phyloP scores from a whole-genome alignment of 2,113 vertebrate species.

The Bos taurus region DNA sequence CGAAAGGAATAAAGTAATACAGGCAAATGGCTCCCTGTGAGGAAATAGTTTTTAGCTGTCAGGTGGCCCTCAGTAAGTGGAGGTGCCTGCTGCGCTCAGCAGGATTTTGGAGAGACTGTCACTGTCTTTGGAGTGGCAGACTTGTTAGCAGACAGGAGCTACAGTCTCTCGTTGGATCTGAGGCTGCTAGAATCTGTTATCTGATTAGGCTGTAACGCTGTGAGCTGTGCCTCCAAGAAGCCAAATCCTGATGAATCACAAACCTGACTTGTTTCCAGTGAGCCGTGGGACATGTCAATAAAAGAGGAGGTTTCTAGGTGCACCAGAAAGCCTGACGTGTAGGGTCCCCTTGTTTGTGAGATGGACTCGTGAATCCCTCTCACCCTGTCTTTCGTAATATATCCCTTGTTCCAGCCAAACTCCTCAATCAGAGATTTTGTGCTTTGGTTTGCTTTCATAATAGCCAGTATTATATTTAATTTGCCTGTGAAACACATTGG shows the following conservation, averaged over 20 bases:
- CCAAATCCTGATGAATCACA: neutral
- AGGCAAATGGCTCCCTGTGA: neutral
- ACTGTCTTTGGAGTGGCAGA: neutral
- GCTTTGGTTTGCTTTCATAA: neutral
- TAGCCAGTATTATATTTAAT: neutral
- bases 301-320: neutral
- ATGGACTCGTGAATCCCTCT: neutral
- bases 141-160: conserved; percentile 19
- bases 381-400: neutral
- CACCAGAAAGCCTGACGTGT: neutral
- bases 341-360: neutral
- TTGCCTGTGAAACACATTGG: neutral
- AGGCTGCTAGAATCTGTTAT: neutral
- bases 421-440: neutral
- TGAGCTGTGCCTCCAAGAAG: neutral
- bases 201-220: neutral
- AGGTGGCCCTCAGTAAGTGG: neutral
- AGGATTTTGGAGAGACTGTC: neutral
- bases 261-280: neutral
- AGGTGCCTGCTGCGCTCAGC: neutral
- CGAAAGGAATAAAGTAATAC: neutral
- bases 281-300: neutral
- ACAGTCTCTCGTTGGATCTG: neutral
- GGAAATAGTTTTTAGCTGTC: conserved; percentile 11
- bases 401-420: neutral